Conservation (phyloP, 2,797 vertebrate species). For the Cyprinella venusta region DNA sequence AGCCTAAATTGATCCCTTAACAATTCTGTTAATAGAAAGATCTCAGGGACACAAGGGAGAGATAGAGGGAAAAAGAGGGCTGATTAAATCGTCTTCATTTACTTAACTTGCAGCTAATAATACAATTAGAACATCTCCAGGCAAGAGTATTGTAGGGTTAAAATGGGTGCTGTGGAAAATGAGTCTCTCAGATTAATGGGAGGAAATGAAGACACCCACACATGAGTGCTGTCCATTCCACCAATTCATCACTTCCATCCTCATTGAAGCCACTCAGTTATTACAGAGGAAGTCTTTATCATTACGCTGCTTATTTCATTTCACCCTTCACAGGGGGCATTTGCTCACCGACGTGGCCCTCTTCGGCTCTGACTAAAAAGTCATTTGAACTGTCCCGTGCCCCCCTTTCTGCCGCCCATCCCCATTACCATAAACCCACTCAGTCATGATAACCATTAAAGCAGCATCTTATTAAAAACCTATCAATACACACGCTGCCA, state of each 20-base stretch:
- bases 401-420: constrained; percentile 72
- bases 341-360: constrained; percentile 50
- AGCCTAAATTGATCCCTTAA: constrained; percentile 77
- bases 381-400: constrained; percentile 71
- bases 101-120: constrained; percentile 86
- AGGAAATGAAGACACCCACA: constrained; percentile 81
- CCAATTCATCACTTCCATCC: constrained; percentile 73
- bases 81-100: constrained; percentile 87
- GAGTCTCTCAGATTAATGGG: constrained; percentile 82
- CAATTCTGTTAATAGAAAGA: constrained; percentile 80
- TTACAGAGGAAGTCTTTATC: constrained; percentile 56
- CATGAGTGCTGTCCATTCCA: constrained; percentile 75
- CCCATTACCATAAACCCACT: constrained; percentile 84
- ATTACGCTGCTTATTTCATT: constrained; percentile 47
- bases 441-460: constrained; percentile 86
- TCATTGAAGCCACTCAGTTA: constrained; percentile 66
- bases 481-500: constrained; percentile 83
- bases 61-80: constrained; percentile 65
- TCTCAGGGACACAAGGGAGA: constrained; percentile 75
- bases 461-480: constrained; percentile 87
- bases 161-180: constrained; percentile 80
- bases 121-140: constrained; percentile 84
- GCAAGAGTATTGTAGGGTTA: constrained; percentile 81
- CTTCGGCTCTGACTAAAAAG: constrained; percentile 75
- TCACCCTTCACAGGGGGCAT: constrained; percentile 37